Base-by-base conservation (phyloP, 2,888 invertebrate genomes). In the Amphimallon solstitiale region DNA sequence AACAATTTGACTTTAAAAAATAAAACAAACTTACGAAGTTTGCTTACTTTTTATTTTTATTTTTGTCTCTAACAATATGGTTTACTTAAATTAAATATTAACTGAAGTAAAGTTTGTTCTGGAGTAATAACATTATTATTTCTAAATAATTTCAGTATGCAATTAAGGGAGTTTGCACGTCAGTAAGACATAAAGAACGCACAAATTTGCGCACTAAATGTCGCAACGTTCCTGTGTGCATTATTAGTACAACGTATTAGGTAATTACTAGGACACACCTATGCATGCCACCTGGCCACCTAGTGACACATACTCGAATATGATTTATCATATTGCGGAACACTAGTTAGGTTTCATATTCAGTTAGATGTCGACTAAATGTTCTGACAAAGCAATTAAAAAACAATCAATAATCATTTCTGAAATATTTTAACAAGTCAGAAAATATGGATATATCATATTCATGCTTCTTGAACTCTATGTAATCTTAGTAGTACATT, bases 221-320 rank as follows among this genome's bases (percentile, higher is more conserved):
- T 56, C 40, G 56, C 56, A 56, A 56, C 40, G 12, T 56, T 12
- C 56, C 37, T 52, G 15, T 52, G 12, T 35, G 17, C 17, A 40
- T 23, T 40, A 56, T 23, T 40, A 40, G 40, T 40, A 56, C 43
- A 63, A 62, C 61, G 65, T 68, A 65, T 56, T 68, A 68, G 63
- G 68, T 68, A 68, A 68, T 68, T 68, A 68, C 68, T 61, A 40
- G 48, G 54, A 40, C 67, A 65, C 67, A 65, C 67, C 67, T 56
- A 34, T 38, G 49, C 37, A 48, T 62, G 48, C 49, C 62, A 56
- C 23, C 40, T 56, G 56, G 56, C 56, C 56, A 56, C 56, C 56
- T 40, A 56, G 56, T 56, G 56, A 56, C 56, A 56, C 56, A 29
- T 29, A 56, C 56, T 56, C 38, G 56, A 56, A 40, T 56, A 56